Percentiles rank a stretch among this genome's conserved stretches.
Conservation (phyloP, 2,797 vertebrate genomes). For the Smutsia temminckii region DNA sequence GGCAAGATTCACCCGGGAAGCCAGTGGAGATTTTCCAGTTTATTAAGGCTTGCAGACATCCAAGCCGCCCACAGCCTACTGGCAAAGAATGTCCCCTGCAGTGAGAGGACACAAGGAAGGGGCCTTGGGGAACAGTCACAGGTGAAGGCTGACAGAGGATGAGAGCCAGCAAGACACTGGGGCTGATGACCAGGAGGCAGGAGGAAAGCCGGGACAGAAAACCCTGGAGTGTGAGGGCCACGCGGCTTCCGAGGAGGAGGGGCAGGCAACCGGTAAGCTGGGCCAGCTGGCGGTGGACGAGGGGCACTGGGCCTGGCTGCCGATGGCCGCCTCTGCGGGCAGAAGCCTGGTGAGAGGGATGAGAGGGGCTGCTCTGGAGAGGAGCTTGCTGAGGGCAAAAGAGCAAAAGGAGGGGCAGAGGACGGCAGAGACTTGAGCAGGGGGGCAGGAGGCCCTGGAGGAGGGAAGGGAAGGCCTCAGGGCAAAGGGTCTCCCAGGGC, state of each 20-base stretch:
- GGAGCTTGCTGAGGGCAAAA: background rate
- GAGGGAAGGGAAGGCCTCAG: background rate
- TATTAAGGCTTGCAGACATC: background rate
- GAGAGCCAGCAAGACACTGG: background rate
- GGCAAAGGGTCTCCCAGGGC: background rate
- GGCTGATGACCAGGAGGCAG: accelerated
- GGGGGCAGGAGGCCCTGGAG: background rate
- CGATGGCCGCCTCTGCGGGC: background rate
- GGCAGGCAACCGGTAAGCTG: too few species aligned
- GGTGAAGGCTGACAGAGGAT: background rate
- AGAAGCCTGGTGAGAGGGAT: background rate
- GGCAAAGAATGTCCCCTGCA: background rate
- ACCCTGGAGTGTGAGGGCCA: background rate
- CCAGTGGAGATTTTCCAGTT: background rate
- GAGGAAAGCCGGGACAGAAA: background rate
- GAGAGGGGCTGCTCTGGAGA: too few species aligned
- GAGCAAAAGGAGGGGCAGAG: background rate
- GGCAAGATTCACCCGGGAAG: background rate
- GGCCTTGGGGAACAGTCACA: background rate
- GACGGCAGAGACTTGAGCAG: background rate
- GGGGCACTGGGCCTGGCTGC: too few species aligned
- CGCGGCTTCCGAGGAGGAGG: too few species aligned
- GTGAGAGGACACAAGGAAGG: background rate
- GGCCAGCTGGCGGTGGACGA: too few species aligned
- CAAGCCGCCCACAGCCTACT: accelerated